A percentile compares a stretch with the other conserved stretches of the same genome.
Evolutionary conservation across 2,888 invertebrate genomes (phyloP).

Genomic region (Euclidia mi): DNA sequence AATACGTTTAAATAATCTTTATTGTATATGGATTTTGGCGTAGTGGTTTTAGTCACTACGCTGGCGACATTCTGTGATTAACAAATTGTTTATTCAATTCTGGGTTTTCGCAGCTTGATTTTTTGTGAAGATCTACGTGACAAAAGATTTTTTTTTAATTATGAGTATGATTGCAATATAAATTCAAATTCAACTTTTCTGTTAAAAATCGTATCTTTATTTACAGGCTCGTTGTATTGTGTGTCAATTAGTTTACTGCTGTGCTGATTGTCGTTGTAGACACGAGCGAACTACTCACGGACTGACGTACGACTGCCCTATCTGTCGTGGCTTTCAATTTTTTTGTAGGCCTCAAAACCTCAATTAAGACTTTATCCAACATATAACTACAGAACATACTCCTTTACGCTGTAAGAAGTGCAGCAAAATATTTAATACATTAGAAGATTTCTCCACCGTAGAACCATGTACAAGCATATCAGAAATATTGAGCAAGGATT

Average conservation of each 20-base stretch:
- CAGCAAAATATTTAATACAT: slow-evolving; percentile 70
- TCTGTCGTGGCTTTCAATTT: slow-evolving; percentile 78
- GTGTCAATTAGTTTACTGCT: slow-evolving; percentile 83
- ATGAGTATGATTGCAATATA: too few relatives aligned
- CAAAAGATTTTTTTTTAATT: too few relatives aligned
- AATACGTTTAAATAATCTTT: too few relatives aligned
- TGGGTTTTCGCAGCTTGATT: too few relatives aligned
- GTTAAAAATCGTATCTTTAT: background rate
- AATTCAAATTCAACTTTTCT: too few relatives aligned
- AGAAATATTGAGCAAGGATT: slow-evolving; percentile 68
- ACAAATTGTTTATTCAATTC: too few relatives aligned
- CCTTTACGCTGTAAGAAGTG: slow-evolving; percentile 83
- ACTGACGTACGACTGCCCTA: slow-evolving; percentile 80
- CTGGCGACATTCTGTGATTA: too few relatives aligned
- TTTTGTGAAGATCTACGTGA: too few relatives aligned
- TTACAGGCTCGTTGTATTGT: slow-evolving; percentile 83
- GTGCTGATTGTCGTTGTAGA: slow-evolving; percentile 78
- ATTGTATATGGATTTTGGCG: too few relatives aligned
- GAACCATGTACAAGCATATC: slow-evolving; percentile 81
- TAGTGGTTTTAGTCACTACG: too few relatives aligned
- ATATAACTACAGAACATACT: slow-evolving; percentile 74
- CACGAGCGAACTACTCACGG: slow-evolving; percentile 79
- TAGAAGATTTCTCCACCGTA: slow-evolving; percentile 78
- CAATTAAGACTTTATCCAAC: slow-evolving; percentile 72
- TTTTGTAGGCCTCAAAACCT: slow-evolving; percentile 74